Percentiles rank a stretch among this genome's conserved stretches.
These are phyloP conservation scores for Chiropotes sagulatus DNA, from an alignment of 2,797 vertebrate species.

Conservation along the genomic window DNA sequence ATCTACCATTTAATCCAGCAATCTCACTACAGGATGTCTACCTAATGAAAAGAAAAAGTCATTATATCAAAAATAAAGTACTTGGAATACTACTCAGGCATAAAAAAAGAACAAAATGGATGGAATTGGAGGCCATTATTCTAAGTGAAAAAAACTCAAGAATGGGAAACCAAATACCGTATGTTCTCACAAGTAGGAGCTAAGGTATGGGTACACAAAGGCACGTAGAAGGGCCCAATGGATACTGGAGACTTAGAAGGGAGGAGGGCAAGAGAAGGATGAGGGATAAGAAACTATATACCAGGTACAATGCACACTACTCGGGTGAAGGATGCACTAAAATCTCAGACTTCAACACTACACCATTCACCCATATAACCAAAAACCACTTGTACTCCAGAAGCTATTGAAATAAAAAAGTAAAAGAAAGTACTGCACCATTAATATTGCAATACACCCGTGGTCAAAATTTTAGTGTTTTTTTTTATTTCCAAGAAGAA, in stretches of 20 bases:
- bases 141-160: background rate
- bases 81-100: too few relatives aligned
- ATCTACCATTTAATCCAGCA: too few relatives aligned
- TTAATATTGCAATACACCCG: background rate
- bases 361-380: background rate
- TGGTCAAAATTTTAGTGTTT: background rate
- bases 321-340: background rate
- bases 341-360: background rate
- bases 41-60: too few relatives aligned
- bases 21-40: too few relatives aligned
- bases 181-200: background rate
- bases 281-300: background rate
- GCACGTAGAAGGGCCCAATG: background rate
- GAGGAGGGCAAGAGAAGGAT: background rate
- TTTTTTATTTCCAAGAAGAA: conserved; percentile 20
- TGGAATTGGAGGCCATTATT: background rate
- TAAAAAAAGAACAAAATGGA: background rate
- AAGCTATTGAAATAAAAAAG: background rate
- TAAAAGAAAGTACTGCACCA: background rate
- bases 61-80: too few relatives aligned
- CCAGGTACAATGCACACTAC: background rate
- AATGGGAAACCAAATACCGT: background rate
- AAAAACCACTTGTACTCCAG: background rate
- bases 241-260: background rate
- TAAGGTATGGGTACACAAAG: background rate